Evolutionary conservation across 2,113 vertebrate species (phyloP).

Genomic region (Thymallus thymallus): DNA sequence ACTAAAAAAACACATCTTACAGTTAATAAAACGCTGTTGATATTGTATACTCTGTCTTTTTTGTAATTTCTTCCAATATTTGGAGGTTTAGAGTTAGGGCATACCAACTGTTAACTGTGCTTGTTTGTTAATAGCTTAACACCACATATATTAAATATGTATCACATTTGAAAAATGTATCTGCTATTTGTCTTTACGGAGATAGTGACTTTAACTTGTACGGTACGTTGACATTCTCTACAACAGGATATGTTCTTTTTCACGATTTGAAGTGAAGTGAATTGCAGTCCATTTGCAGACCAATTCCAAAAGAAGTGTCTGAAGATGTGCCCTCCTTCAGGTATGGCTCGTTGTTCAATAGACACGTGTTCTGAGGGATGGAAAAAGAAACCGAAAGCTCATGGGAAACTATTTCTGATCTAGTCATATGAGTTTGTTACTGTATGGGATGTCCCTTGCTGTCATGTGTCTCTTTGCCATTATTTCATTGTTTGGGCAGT

Average conservation of each 20-base stretch:
- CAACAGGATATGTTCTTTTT: too few relatives aligned
- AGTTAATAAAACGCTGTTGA: too few relatives aligned
- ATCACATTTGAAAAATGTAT: too few relatives aligned
- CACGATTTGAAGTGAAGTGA: background rate
- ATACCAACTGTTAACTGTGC: too few relatives aligned
- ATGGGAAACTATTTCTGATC: background rate
- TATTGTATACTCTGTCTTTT: too few relatives aligned
- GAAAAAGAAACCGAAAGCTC: background rate
- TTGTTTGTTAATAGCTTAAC: too few relatives aligned
- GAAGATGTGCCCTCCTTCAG: constrained; percentile 2
- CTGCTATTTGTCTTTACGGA: background rate
- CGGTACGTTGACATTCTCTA: too few relatives aligned
- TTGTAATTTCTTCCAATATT: too few relatives aligned
- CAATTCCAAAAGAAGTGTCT: background rate
- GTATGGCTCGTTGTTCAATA: constrained; percentile 22
- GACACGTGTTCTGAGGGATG: constrained; percentile 5
- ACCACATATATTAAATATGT: too few relatives aligned
- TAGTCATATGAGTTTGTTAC: constrained; percentile 1
- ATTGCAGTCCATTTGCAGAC: background rate
- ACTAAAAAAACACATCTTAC: too few relatives aligned
- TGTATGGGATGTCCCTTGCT: background rate
- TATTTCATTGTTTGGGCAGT: background rate
- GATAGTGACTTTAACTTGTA: background rate
- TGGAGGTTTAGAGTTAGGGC: too few relatives aligned
- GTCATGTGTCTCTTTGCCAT: background rate